A percentile compares a stretch with the other conserved stretches of the same genome.
These are phyloP conservation scores for Portevinia maculata DNA, from an alignment of 2,888 invertebrate species.

Conservation along the genomic window DNA sequence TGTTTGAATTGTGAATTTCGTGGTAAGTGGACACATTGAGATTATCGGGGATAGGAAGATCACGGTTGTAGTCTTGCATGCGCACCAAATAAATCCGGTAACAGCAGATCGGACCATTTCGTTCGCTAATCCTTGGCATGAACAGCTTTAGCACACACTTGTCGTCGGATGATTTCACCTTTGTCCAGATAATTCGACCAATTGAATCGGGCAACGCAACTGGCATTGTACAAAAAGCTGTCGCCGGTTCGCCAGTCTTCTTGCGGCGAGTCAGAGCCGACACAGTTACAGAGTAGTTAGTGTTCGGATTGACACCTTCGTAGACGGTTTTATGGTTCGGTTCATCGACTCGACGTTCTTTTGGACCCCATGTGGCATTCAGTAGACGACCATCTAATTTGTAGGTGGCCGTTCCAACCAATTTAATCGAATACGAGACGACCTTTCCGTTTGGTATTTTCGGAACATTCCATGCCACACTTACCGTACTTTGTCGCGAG, in stretches of 20 bases:
- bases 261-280: conserved; percentile 91
- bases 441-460: conserved; percentile 90
- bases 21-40: conserved; percentile 89
- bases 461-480: conserved; percentile 90
- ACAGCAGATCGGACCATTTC: conserved; percentile 94
- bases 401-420: conserved; percentile 85
- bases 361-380: conserved; percentile 85
- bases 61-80: conserved; percentile 85
- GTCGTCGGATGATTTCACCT: conserved; percentile 85
- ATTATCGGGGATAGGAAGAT: conserved; percentile 88
- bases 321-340: conserved; percentile 84
- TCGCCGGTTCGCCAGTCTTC: conserved; percentile 87
- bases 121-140: conserved; percentile 90
- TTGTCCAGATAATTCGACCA: conserved; percentile 84
- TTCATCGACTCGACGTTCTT: conserved; percentile 85
- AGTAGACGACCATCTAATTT: conserved; percentile 84
- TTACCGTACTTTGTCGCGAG: conserved; percentile 84
- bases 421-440: conserved; percentile 88
- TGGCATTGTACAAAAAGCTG: conserved; percentile 87
- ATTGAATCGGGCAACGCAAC: conserved; percentile 87
- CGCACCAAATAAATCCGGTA: conserved; percentile 92
- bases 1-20: conserved; percentile 87
- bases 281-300: conserved; percentile 91
- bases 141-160: conserved; percentile 90
- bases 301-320: conserved; percentile 90